Evolutionary conservation across 2,113 vertebrate genomes (phyloP).

Genomic region (Spea bombifrons): DNA sequence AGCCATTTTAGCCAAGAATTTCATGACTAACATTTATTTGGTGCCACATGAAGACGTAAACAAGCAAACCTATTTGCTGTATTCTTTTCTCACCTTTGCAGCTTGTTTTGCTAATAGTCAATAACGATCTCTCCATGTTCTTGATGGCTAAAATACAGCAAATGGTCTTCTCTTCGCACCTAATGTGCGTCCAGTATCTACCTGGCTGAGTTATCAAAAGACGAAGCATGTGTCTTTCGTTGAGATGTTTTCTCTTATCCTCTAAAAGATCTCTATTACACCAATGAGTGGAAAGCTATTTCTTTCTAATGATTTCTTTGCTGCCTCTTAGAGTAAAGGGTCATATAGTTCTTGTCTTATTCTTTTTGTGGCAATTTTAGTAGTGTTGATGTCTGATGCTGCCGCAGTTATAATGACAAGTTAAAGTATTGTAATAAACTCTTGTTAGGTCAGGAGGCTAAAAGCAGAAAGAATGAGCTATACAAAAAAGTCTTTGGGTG

Average conservation of each 20-base stretch:
- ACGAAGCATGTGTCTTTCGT: slow-evolving; percentile 19
- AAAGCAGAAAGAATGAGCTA: slow-evolving; percentile 4
- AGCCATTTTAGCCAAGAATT: neutral
- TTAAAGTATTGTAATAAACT: slow-evolving; percentile 20
- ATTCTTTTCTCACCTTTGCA: slow-evolving; percentile 1
- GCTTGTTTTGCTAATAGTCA: slow-evolving; percentile 21
- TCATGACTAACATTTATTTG: slow-evolving; percentile 9
- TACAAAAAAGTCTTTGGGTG: neutral
- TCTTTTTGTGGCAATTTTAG: slow-evolving; percentile 2
- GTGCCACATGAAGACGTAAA: neutral
- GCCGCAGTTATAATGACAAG: neutral
- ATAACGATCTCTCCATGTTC: slow-evolving; percentile 25
- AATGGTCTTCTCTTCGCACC: slow-evolving; percentile 26
- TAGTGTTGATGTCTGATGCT: neutral
- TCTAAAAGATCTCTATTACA: slow-evolving; percentile 36
- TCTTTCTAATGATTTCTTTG: slow-evolving; percentile 39
- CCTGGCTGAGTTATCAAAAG: slow-evolving; percentile 6
- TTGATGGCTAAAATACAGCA: slow-evolving; percentile 34
- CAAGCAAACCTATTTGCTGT: slow-evolving; percentile 5
- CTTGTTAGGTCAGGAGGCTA: neutral
- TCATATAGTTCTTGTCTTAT: slow-evolving; percentile 6
- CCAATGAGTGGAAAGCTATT: slow-evolving; percentile 35
- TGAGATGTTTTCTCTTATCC: slow-evolving; percentile 27
- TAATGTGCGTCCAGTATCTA: slow-evolving; percentile 31
- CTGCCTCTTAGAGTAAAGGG: slow-evolving; percentile 27